Conservation (phyloP, 1,140 invertebrate genomes). For the Luehdorfia chinensis region DNA sequence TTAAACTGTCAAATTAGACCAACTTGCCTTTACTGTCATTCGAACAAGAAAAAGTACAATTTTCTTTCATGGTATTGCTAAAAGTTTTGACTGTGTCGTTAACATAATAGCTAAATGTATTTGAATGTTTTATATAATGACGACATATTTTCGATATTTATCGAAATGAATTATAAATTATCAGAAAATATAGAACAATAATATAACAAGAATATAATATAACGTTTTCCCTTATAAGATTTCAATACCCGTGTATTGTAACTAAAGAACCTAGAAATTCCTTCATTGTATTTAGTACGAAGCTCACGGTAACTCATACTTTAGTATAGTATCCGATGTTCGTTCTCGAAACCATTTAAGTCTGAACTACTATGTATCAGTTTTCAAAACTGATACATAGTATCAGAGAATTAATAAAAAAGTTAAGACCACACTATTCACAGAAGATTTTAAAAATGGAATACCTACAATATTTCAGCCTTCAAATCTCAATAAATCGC, state of each 20-base stretch:
- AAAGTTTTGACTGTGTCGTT: conserved; percentile 41
- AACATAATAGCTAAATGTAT: conserved; percentile 11
- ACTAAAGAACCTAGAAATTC: conserved; percentile 2
- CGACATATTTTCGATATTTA: neutral
- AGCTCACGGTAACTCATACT: conserved; percentile 1
- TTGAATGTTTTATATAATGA: conserved; percentile 1
- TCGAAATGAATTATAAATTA: neutral
- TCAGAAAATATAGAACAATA: too few species aligned
- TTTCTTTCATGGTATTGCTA: conserved; percentile 56
- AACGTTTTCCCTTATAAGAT: too few species aligned
- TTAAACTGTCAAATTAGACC: conserved; percentile 56
- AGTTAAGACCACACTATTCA: too few species aligned
- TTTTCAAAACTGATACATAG: neutral
- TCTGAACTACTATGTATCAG: neutral
- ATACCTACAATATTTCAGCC: conserved; percentile 73
- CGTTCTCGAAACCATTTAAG: conserved; percentile 5
- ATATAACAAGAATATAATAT: too few species aligned
- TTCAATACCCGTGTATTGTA: neutral
- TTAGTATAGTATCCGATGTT: neutral
- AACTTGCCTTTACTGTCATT: conserved; percentile 47
- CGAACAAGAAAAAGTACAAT: conserved; percentile 51
- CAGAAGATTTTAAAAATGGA: conserved; percentile 71
- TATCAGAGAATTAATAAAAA: too few species aligned
- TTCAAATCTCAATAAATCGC: conserved; percentile 77
- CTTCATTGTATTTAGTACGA: neutral